These are phyloP conservation scores for Taeniopygia guttata DNA, from an alignment of 2,797 vertebrate species.

Conservation along the genomic window DNA sequence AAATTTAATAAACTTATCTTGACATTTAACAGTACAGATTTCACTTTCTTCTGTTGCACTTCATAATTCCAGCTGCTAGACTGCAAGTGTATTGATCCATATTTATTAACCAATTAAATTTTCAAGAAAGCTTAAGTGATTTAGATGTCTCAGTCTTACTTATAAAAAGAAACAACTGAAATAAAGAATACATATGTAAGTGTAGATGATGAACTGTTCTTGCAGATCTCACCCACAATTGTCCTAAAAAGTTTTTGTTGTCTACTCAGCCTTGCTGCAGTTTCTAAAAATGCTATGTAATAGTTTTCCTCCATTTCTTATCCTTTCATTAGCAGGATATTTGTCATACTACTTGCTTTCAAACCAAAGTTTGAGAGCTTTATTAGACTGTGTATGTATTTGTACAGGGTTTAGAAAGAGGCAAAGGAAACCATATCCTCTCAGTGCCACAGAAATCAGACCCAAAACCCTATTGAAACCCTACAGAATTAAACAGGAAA, in stretches of 20 bases:
- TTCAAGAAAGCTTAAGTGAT: not conserved
- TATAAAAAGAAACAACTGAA: not conserved
- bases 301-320: not conserved
- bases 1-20: not conserved
- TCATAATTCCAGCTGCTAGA: not conserved
- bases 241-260: not conserved
- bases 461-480: not conserved
- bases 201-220: not conserved
- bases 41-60: not conserved
- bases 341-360: not conserved
- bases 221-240: not conserved
- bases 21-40: not conserved
- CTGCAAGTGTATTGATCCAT: not conserved
- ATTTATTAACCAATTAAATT: not conserved
- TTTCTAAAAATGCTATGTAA: not conserved
- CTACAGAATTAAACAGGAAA: not conserved
- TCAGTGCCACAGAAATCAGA: not conserved
- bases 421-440: not conserved
- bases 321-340: not conserved
- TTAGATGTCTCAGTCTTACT: not conserved
- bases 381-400: not conserved
- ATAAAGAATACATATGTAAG: not conserved
- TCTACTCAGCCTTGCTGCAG: not conserved
- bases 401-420: not conserved
- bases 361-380: not conserved